These are phyloP conservation scores for Nomada hirtipes DNA, from an alignment of 2,888 invertebrate genomes.

Conservation along the genomic window DNA sequence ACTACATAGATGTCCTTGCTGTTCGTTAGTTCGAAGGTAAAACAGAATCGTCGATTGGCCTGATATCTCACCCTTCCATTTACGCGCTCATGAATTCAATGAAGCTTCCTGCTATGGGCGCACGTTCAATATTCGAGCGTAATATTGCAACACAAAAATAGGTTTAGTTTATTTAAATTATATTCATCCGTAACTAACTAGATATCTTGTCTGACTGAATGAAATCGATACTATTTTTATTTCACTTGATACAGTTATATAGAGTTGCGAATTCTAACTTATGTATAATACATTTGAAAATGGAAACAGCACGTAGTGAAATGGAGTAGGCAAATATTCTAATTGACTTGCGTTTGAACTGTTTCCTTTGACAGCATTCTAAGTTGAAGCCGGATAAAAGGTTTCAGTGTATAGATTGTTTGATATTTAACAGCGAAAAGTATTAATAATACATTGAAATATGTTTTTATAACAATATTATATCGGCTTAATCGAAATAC, in stretches of 20 bases:
- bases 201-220: background rate
- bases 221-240: background rate
- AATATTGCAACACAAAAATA: background rate
- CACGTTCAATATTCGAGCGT: background rate
- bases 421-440: background rate
- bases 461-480: background rate
- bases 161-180: background rate
- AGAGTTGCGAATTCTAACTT: background rate
- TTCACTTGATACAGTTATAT: background rate
- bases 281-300: background rate
- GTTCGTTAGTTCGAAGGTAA: conserved; percentile 8
- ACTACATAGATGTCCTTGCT: conserved; percentile 35
- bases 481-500: background rate
- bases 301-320: background rate
- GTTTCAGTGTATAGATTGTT: background rate
- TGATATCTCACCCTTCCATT: background rate
- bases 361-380: background rate
- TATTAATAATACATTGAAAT: background rate
- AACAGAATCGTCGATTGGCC: conserved; percentile 19
- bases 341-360: background rate
- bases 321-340: background rate
- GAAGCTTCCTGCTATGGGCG: background rate
- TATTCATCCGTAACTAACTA: background rate
- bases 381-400: too few species aligned
- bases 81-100: conserved; percentile 13